Evolutionary conservation across 2,797 vertebrate species (phyloP).

Genomic region (Melanotaenia nigrans): DNA sequence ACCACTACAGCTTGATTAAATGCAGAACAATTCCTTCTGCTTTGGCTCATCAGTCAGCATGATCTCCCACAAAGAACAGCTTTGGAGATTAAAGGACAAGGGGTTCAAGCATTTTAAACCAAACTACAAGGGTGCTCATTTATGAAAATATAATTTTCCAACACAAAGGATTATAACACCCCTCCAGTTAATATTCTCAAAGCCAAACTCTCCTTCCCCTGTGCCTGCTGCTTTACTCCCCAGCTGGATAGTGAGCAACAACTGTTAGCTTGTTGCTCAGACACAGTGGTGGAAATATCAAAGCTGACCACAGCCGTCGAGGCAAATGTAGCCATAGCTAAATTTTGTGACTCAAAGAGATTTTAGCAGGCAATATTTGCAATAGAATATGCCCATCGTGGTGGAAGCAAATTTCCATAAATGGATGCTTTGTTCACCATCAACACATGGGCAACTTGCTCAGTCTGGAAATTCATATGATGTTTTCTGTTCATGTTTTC

Average conservation of each 20-base stretch:
- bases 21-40: slow-evolving; percentile 4
- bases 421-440: too few species aligned
- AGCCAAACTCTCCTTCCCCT: neutral
- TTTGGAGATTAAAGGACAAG: slow-evolving; percentile 21
- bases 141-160: neutral
- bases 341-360: too few species aligned
- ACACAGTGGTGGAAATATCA: too few species aligned
- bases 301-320: neutral
- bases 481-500: neutral
- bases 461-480: neutral
- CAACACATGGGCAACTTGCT: neutral
- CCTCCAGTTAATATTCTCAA: slow-evolving; percentile 20
- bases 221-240: slow-evolving; percentile 4
- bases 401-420: neutral
- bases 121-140: neutral
- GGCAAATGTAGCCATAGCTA: too few species aligned
- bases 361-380: neutral
- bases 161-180: slow-evolving; percentile 24
- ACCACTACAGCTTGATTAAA: neutral
- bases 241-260: slow-evolving; percentile 10
- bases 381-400: neutral
- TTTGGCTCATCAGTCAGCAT: neutral
- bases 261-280: slow-evolving; percentile 13
- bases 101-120: slow-evolving; percentile 6
- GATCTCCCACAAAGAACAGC: slow-evolving; percentile 25